These are phyloP conservation scores for Nesoenas mayeri DNA, from an alignment of 2,113 vertebrate genomes.

Conservation along the genomic window DNA sequence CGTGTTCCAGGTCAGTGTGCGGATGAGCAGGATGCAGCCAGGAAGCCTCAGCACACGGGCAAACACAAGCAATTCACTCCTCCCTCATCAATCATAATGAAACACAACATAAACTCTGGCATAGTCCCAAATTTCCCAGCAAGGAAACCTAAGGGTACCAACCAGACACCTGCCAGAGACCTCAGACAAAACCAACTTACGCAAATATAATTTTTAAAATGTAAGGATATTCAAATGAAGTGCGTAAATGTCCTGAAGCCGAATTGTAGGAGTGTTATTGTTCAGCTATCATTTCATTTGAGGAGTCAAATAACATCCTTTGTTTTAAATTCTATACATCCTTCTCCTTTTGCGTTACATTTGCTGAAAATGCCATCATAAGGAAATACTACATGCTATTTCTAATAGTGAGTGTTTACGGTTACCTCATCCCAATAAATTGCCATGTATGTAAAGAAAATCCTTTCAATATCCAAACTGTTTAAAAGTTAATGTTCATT, in stretches of 20 bases:
- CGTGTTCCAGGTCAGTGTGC: not conserved
- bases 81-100: not conserved
- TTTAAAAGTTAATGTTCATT: not conserved
- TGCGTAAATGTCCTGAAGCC: not conserved
- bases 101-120: not conserved
- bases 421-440: not conserved
- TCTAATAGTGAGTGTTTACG: not conserved
- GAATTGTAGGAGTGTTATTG: not conserved
- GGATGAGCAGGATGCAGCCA: not conserved
- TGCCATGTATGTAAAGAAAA: not conserved
- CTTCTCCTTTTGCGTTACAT: conserved; percentile 12
- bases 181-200: not conserved
- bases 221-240: not conserved
- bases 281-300: not conserved
- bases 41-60: not conserved
- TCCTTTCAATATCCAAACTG: conserved; percentile 9
- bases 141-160: not conserved
- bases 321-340: not conserved
- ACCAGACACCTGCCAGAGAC: not conserved
- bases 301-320: not conserved
- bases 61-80: not conserved
- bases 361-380: conserved; percentile 34
- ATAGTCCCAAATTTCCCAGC: not conserved
- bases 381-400: not conserved
- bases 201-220: not conserved